Percentiles rank a stretch among this genome's conserved stretches.
These are phyloP conservation scores for Carassius auratus DNA, from an alignment of 2,113 vertebrate genomes.

Conservation along the genomic window DNA sequence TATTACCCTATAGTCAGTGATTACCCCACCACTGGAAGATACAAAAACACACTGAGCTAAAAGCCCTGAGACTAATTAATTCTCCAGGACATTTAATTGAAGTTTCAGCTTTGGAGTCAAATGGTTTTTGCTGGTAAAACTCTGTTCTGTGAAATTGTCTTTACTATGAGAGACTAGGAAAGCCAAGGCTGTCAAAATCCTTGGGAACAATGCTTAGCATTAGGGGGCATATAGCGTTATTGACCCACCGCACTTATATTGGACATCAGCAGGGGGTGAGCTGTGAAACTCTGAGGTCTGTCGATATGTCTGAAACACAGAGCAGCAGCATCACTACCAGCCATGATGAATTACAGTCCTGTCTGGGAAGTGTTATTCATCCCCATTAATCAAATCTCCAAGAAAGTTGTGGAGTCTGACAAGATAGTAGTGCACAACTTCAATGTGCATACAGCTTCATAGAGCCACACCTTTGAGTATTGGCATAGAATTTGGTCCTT, in stretches of 20 bases:
- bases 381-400: constrained; percentile 12
- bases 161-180: constrained; percentile 9
- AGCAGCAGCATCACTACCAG: constrained; percentile 9
- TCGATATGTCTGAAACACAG: constrained; percentile 48
- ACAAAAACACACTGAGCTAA: constrained; percentile 34
- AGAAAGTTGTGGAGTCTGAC: not conserved
- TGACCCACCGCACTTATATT: constrained; percentile 42
- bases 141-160: constrained; percentile 38
- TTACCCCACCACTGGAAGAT: constrained; percentile 22
- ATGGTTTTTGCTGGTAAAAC: constrained; percentile 41
- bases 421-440: not conserved
- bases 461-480: not conserved
- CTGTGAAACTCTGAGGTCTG: constrained; percentile 23
- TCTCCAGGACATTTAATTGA: constrained; percentile 27
- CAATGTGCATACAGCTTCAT: not conserved
- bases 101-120: constrained; percentile 33
- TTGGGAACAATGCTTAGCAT: not conserved
- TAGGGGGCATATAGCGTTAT: constrained; percentile 35
- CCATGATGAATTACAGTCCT: constrained; percentile 36
- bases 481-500: not conserved
- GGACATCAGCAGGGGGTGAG: constrained; percentile 29
- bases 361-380: constrained; percentile 20
- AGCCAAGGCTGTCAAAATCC: constrained; percentile 6
- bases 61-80: constrained; percentile 26
- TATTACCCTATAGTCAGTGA: constrained; percentile 32